Evolutionary conservation across 2,797 vertebrate species (phyloP).

Genomic region (Rousettus madagascariensis): DNA sequence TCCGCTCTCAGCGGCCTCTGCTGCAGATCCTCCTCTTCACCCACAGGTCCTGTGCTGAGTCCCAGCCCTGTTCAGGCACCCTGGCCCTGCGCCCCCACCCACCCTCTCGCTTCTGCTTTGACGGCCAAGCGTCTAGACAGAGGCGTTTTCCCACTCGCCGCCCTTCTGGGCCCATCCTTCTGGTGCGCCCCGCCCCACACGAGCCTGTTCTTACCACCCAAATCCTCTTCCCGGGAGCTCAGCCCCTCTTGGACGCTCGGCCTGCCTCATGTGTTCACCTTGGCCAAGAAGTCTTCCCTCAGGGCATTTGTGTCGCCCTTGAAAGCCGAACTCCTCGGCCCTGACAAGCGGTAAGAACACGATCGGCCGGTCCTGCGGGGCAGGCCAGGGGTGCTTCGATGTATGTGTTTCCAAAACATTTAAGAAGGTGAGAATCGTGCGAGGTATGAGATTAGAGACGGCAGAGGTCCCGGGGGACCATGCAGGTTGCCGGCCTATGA

Average conservation of each 20-base stretch:
- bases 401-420: background rate
- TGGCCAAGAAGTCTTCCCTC: background rate
- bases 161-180: background rate
- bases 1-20: background rate
- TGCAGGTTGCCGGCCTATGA: rapidly evolving
- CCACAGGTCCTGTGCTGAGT: background rate
- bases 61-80: background rate
- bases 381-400: background rate
- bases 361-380: background rate
- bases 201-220: background rate
- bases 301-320: background rate
- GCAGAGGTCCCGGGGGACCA: background rate
- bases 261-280: background rate
- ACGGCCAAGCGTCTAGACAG: background rate
- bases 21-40: background rate
- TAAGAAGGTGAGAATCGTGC: background rate
- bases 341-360: background rate
- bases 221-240: background rate
- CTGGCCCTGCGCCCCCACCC: too few species aligned
- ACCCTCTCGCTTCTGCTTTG: background rate
- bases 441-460: background rate
- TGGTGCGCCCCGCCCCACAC: too few species aligned
- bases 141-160: background rate
- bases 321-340: too few species aligned
- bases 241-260: too few species aligned